Conservation (phyloP, 1,140 invertebrate species). For the Drosophila melanica region DNA sequence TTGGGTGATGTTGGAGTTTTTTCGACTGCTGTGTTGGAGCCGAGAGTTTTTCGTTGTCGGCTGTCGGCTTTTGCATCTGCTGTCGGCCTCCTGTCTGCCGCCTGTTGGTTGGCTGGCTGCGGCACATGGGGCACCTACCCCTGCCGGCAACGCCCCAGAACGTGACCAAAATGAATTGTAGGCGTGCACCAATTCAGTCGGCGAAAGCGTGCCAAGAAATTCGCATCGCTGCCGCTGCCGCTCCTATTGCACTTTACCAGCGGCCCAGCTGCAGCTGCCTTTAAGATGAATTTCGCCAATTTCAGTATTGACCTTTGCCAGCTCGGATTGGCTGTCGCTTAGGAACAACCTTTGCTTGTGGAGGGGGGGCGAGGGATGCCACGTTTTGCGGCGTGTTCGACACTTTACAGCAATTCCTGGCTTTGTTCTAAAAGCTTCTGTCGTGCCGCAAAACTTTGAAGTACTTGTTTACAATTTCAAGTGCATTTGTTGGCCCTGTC, state of each 20-base stretch:
- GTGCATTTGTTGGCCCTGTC: constrained; percentile 63
- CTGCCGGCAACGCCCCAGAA: constrained; percentile 65
- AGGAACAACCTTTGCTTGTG: background rate
- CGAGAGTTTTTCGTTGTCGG: constrained; percentile 42
- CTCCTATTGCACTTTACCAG: background rate
- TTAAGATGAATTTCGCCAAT: constrained; percentile 6
- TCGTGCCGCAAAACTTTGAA: constrained; percentile 65
- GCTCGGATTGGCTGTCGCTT: constrained; percentile 24
- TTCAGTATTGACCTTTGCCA: constrained; percentile 36
- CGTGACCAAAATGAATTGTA: constrained; percentile 71
- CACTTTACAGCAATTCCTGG: constrained; percentile 25
- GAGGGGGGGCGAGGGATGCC: background rate
- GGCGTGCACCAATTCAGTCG: constrained; percentile 58
- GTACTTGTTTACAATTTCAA: constrained; percentile 80
- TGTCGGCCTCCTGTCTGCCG: constrained; percentile 30
- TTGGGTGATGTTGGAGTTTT: background rate
- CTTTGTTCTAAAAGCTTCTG: constrained; percentile 64
- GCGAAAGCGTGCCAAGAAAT: constrained; percentile 33
- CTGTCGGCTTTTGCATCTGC: constrained; percentile 10
- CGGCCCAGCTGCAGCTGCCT: constrained; percentile 11
- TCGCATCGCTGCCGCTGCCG: constrained; percentile 29
- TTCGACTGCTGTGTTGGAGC: constrained; percentile 18
- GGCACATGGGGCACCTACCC: constrained; percentile 49
- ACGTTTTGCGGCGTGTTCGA: background rate
- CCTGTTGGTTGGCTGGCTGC: constrained; percentile 49